These are phyloP conservation scores for Sebastes trivittatus DNA, from an alignment of 2,797 vertebrate species.

Conservation along the genomic window DNA sequence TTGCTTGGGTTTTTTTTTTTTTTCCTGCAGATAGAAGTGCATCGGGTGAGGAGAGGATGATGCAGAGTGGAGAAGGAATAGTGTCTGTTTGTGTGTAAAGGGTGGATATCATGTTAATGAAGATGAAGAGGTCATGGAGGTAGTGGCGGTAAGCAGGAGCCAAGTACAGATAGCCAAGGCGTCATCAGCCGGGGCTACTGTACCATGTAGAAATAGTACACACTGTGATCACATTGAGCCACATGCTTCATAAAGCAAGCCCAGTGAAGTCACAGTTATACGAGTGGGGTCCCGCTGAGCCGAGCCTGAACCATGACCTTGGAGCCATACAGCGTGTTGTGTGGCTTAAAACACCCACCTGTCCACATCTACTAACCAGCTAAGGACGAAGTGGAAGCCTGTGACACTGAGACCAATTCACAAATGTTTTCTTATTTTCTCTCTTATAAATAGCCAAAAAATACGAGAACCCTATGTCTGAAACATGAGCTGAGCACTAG, in stretches of 20 bases:
- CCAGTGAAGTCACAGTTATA: conserved; percentile 16
- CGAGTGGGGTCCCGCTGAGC: conserved; percentile 41
- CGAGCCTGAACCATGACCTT: conserved; percentile 51
- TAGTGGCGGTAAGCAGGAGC: conserved; percentile 24
- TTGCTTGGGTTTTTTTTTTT: conserved; percentile 17
- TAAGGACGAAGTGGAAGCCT: conserved; percentile 1
- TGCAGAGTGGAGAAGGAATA: conserved; percentile 16
- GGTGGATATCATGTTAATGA: conserved; percentile 61
- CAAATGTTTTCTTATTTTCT: not conserved
- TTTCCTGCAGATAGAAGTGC: conserved; percentile 25
- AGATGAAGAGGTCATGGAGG: conserved; percentile 48
- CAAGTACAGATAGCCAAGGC: conserved; percentile 18
- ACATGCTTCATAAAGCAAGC: conserved; percentile 46
- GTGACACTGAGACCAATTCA: not conserved
- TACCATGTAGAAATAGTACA: conserved; percentile 26
- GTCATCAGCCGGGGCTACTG: conserved; percentile 11
- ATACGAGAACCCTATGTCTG: not conserved
- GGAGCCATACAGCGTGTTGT: not conserved
- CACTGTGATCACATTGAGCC: conserved; percentile 24
- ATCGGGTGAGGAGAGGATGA: conserved; percentile 34
- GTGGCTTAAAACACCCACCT: conserved; percentile 24
- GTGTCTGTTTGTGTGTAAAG: conserved; percentile 31
- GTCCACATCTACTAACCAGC: conserved; percentile 12
- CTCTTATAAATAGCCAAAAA: not conserved
- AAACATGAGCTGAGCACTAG: not conserved